Evolutionary conservation across 2,888 invertebrate genomes (phyloP).

Genomic region (Lingula anatina): DNA sequence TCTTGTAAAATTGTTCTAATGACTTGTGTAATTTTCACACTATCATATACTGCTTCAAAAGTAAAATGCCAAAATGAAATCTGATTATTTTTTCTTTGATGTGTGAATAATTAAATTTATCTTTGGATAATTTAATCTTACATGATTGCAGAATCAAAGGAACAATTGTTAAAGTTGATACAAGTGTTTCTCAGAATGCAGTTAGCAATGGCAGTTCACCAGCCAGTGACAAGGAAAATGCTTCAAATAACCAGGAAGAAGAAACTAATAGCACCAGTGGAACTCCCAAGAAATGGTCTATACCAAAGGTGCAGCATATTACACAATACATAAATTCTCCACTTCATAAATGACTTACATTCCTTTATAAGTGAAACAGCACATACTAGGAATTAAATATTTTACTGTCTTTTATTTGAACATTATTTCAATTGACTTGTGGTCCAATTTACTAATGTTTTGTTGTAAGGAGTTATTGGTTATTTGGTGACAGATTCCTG

Average conservation of each 20-base stretch:
- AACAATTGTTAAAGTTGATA: slow-evolving; percentile 27
- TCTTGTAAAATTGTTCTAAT: background rate
- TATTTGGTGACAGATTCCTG: too few species aligned
- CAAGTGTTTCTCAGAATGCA: slow-evolving; percentile 15
- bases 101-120: too few species aligned
- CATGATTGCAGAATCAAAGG: slow-evolving; percentile 41
- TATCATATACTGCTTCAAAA: too few species aligned
- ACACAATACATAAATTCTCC: too few species aligned
- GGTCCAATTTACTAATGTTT: too few species aligned
- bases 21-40: too few species aligned
- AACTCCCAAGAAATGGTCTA: slow-evolving; percentile 35
- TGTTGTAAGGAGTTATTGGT: too few species aligned
- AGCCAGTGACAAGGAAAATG: slow-evolving; percentile 49
- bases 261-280: slow-evolving; percentile 17
- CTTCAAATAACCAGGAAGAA: slow-evolving; percentile 4
- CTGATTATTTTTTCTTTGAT: too few species aligned
- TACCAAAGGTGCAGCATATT: slow-evolving; percentile 39
- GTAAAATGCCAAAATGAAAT: too few species aligned
- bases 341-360: too few species aligned
- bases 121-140: too few species aligned
- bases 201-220: slow-evolving; percentile 44
- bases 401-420: background rate
- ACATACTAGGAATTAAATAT: background rate
- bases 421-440: background rate
- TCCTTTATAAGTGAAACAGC: too few species aligned